These are phyloP conservation scores for Polypedilum pembai DNA, from an alignment of 1,140 invertebrate species.

Conservation along the genomic window DNA sequence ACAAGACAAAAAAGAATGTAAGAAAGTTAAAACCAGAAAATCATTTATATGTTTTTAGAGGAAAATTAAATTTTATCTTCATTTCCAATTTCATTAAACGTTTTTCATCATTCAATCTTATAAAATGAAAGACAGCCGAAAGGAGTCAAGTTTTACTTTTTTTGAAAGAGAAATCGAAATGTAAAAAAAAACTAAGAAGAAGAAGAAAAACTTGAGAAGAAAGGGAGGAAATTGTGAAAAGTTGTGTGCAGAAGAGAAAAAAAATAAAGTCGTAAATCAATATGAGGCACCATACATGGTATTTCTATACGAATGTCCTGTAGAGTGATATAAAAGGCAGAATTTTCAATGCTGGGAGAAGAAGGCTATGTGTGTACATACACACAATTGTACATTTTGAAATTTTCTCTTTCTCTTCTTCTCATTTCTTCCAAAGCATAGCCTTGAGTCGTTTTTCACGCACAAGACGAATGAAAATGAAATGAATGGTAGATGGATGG, in stretches of 20 bases:
- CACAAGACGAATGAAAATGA: neutral
- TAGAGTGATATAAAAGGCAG: conserved; percentile 23
- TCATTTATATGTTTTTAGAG: neutral
- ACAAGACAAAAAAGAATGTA: too few relatives aligned
- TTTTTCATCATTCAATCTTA: conserved; percentile 7
- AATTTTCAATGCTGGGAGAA: too few relatives aligned
- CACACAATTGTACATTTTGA: conserved; percentile 24
- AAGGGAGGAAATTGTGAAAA: neutral
- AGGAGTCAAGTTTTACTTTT: neutral
- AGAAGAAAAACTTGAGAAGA: conserved; percentile 4
- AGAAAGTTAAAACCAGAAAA: too few relatives aligned
- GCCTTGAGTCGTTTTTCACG: conserved; percentile 10
- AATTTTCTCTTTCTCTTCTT: neutral
- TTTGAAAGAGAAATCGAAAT: neutral
- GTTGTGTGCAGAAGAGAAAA: neutral
- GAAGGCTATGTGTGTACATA: neutral
- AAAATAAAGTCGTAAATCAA: conserved; percentile 28
- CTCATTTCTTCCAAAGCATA: neutral
- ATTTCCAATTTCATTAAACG: neutral
- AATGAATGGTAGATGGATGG: neutral
- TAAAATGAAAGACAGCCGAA: neutral
- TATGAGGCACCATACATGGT: neutral
- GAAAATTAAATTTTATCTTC: conserved; percentile 9
- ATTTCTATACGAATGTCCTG: conserved; percentile 23
- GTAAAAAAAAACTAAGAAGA: neutral